These are phyloP conservation scores for Danionella cerebrum DNA, from an alignment of 2,113 vertebrate species.

Conservation along the genomic window DNA sequence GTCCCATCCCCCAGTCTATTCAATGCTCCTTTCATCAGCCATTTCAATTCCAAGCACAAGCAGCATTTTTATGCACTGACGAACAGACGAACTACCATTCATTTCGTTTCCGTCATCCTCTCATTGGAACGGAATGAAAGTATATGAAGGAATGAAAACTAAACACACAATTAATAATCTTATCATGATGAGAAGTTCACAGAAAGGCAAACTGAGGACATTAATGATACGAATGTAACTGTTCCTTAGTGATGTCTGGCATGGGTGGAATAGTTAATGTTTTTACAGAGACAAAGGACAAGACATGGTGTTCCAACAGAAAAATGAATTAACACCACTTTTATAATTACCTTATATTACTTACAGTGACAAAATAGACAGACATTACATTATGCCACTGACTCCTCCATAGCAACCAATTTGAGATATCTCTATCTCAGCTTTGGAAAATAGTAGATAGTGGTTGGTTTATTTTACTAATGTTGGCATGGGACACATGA, in stretches of 20 bases:
- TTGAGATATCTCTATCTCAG: too few species aligned
- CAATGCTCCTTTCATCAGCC: conserved; percentile 30
- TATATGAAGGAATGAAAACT: neutral
- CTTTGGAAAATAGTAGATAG: too few species aligned
- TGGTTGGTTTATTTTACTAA: too few species aligned
- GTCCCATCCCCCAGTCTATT: conserved; percentile 23
- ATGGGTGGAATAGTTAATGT: too few species aligned
- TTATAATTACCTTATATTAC: too few species aligned
- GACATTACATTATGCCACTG: too few species aligned
- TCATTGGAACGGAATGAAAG: conserved; percentile 12
- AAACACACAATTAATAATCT: conserved; percentile 30
- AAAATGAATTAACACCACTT: too few species aligned
- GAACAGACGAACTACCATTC: conserved; percentile 32
- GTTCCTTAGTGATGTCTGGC: conserved; percentile 16
- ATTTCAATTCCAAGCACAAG: conserved; percentile 37
- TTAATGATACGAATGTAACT: conserved; percentile 26
- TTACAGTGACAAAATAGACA: too few species aligned
- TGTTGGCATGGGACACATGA: too few species aligned
- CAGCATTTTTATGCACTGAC: conserved; percentile 38
- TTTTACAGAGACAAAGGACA: too few species aligned
- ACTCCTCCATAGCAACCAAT: too few species aligned
- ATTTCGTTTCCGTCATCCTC: conserved; percentile 31
- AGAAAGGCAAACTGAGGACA: conserved; percentile 18
- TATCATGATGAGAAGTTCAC: neutral
- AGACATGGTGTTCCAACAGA: too few species aligned